Evolutionary conservation across 1,140 invertebrate species (phyloP), one percentile per base, ranked within the genome.

Genomic region (Dreissena rostriformis): DNA sequence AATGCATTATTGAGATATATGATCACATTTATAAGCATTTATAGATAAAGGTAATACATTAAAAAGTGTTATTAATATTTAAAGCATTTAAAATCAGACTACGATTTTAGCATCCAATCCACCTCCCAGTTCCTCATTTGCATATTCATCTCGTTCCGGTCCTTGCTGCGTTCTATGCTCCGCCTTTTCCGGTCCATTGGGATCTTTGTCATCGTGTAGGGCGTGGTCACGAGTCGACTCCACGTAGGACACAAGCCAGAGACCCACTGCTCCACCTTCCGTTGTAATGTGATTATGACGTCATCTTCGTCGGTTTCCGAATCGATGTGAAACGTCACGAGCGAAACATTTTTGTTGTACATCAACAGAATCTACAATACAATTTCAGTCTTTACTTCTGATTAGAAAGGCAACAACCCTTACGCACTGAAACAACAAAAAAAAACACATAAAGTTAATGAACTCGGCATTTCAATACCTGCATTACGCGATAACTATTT

Each of bases 331-430:
- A 87, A 85, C 29, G 71, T 52, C 10, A 87, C 53, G 28, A 65
- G 19, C 7, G 55, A 67, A 17, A 87, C 78, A 26, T 85, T 82
- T 28, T 57, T 78, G 79, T 87, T 87, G 70, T 82, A 85, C 6
- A 81, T 67, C 78, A 87, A 72, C 15, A 82, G 49, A 51, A 87
- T 72, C 86, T 87, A 63, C 24, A 75, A 61, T n/a, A 19, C 17
- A 61, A 61, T n/a, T 61, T 61, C 57, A 61, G 22, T 71, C 10
- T 49, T 51, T n/a, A 22, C n/a, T n/a, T 14, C 8, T 28, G 49
- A 11, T 12, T 71, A 29, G n/a, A 14, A 22, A 71, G 12, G 24
- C n/a, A 11, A 28, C 15, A n/a, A 71, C n/a, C 11, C 29, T n/a
- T 29, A 28, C 26, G n/a, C 26, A 14, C 26, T 49, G 12, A 11